phyloP scores from a whole-genome alignment of 2,113 vertebrate genomes.

The Cisticola juncidis region DNA sequence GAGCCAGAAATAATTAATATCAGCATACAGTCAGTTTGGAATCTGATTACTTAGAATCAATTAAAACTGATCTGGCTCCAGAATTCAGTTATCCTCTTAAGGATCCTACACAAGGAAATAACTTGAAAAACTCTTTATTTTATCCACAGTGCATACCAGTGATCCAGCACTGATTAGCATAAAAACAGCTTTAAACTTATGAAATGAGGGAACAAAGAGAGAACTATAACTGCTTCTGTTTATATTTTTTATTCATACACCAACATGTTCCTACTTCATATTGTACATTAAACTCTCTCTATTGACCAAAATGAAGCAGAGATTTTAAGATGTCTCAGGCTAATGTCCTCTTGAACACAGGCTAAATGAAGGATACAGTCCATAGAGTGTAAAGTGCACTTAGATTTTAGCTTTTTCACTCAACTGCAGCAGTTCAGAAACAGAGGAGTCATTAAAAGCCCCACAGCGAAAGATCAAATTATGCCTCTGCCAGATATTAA shows the following conservation, averaged over 20 bases:
- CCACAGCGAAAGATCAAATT: conserved; percentile 28
- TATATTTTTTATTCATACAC: not conserved
- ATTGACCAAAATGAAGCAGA: not conserved
- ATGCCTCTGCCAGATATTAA: conserved; percentile 52
- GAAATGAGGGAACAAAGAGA: not conserved
- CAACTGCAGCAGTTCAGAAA: not conserved
- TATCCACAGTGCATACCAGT: not conserved
- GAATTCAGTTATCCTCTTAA: not conserved
- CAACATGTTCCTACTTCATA: not conserved
- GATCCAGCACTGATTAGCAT: not conserved
- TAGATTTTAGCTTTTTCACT: conserved; percentile 41
- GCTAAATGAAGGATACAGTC: conserved; percentile 17
- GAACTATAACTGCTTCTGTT: not conserved
- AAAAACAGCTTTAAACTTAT: not conserved
- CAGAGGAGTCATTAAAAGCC: conserved; percentile 33
- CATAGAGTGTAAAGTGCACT: not conserved
- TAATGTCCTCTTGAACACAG: not conserved
- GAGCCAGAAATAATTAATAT: not conserved
- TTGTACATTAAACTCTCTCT: not conserved
- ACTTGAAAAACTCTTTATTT: not conserved
- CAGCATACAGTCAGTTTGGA: not conserved
- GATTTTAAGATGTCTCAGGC: not conserved
- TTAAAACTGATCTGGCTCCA: not conserved
- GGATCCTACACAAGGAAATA: not conserved
- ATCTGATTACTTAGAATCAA: not conserved